Conservation (phyloP, 2,797 vertebrate species). For the Mus spretus region DNA sequence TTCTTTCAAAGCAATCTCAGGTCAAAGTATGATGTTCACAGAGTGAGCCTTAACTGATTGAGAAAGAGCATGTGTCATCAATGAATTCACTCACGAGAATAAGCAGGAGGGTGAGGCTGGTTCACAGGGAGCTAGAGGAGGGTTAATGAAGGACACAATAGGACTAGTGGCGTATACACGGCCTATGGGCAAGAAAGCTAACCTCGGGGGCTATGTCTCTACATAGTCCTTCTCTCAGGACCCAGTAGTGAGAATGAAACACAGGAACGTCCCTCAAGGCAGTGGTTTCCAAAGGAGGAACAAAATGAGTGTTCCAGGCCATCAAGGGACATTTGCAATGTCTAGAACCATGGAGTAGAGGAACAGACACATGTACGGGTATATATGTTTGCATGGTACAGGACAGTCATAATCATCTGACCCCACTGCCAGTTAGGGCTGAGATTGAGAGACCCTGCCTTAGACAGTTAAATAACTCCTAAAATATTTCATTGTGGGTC, state of each 20-base stretch:
- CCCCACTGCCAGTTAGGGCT: accelerated
- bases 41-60: neutral
- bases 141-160: neutral
- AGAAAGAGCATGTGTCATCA: neutral
- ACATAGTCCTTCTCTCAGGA: neutral
- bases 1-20: neutral
- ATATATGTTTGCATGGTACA: neutral
- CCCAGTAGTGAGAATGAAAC: neutral
- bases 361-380: neutral
- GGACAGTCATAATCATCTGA: neutral
- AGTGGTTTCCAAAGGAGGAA: neutral
- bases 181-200: neutral
- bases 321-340: neutral
- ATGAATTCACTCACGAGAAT: too few species aligned
- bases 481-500: neutral
- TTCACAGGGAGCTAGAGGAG: neutral
- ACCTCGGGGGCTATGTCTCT: accelerated
- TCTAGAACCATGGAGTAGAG: neutral
- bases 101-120: neutral
- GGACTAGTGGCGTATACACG: accelerated
- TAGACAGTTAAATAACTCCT: neutral
- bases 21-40: neutral
- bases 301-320: neutral
- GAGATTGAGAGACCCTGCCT: neutral
- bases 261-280: accelerated